Conservation (phyloP, 2,888 invertebrate genomes). For the Rugalucina vietnamica region DNA sequence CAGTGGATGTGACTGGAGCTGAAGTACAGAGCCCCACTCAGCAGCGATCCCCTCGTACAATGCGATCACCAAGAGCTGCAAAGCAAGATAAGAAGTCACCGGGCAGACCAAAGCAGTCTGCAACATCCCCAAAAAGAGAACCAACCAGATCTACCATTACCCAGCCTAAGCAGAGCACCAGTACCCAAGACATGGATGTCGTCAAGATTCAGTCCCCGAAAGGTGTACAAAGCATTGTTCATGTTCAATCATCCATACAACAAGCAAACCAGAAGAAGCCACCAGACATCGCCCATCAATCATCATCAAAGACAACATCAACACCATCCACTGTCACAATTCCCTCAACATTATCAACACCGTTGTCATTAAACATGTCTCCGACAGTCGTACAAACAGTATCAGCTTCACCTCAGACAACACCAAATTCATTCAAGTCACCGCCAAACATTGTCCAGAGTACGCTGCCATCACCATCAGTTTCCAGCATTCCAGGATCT, state of each 20-base stretch:
- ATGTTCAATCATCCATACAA: constrained; percentile 11
- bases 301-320: neutral
- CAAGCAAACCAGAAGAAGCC: neutral
- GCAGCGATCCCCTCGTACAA: neutral
- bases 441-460: constrained; percentile 1
- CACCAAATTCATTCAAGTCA: neutral
- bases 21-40: neutral
- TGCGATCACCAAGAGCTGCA: constrained; percentile 1
- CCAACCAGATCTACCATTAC: neutral
- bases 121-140: neutral
- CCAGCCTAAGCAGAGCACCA: neutral
- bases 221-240: constrained; percentile 17
- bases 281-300: neutral
- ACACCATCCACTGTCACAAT: neutral
- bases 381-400: neutral
- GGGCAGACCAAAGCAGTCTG: neutral
- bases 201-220: constrained; percentile 46
- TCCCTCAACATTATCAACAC: neutral
- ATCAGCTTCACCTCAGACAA: neutral
- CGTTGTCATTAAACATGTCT: neutral
- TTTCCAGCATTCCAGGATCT: constrained; percentile 4
- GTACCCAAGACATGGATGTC: constrained; percentile 1
- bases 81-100: constrained; percentile 26
- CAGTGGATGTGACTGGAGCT: constrained; percentile 1
- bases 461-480: neutral